These are phyloP conservation scores for Apogon talboti DNA, from an alignment of 2,797 vertebrate genomes.

Conservation along the genomic window DNA sequence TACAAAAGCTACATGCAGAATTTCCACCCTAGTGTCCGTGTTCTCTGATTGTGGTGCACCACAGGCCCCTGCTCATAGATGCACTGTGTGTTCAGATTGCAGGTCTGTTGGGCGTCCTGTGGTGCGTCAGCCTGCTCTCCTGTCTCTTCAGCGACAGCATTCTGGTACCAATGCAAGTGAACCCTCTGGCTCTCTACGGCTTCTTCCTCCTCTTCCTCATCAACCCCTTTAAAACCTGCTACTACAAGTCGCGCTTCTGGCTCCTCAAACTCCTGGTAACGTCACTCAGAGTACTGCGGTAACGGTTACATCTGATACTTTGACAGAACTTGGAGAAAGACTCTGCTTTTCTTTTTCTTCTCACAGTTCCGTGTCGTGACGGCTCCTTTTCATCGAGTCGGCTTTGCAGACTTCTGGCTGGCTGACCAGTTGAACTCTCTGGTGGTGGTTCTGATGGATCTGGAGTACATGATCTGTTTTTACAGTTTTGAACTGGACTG, in stretches of 20 bases:
- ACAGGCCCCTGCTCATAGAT: no score
- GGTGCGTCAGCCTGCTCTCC: constrained; percentile 95
- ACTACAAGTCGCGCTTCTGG: constrained; percentile 99
- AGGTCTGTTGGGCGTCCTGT: constrained; percentile 95
- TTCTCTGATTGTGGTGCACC: no score
- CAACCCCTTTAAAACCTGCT: constrained; percentile 98
- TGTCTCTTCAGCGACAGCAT: constrained; percentile 90
- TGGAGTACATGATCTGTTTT: constrained; percentile 99
- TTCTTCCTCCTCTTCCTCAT: constrained; percentile 98
- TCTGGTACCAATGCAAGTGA: constrained; percentile 91
- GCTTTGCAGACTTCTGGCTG: constrained; percentile 99
- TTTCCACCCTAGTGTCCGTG: no score
- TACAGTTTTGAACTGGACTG: constrained; percentile 96
- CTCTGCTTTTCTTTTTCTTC: background rate
- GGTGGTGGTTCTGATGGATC: constrained; percentile 93
- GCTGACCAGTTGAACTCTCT: constrained; percentile 98
- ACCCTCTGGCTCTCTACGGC: constrained; percentile 95
- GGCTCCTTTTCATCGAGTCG: constrained; percentile 96
- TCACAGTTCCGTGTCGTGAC: constrained; percentile 96
- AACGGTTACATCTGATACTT: no score
- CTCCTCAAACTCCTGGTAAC: constrained; percentile 96
- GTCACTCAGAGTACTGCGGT: background rate
- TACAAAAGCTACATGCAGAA: no score
- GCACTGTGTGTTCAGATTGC: constrained; percentile 86
- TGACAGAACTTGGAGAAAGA: background rate